Base-by-base conservation (phyloP, 1,140 invertebrate genomes). In the Papilio aristodemus region DNA sequence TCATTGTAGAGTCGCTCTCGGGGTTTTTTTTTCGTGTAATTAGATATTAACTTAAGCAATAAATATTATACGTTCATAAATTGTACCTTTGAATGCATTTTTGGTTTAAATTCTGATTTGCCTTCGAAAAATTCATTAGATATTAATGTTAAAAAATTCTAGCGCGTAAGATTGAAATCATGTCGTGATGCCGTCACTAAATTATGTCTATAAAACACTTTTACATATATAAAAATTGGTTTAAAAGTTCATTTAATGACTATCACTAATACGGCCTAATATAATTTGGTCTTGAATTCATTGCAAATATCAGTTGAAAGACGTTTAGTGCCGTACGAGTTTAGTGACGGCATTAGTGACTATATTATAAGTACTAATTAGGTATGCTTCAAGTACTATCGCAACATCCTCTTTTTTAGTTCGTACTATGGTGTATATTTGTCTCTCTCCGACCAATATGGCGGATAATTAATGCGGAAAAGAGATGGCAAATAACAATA, bases 101-200 rank as follows among this genome's bases (percentile, higher is more conserved):
- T 57, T 6, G 22, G 54, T 57, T 57, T 8, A 27, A 57, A 22
- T 27, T 57, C 11, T 57, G 22, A 57, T 57, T 57, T 57, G 54
- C 54, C 54, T 25, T 25, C 27, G 4, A 39, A 39, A 38, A 10
- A 38, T 38, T 13, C 38, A 13, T 39, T 32, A 32, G 11, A 13
- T 39, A 39, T 13, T 39, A 38, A 38, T n/a, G n/a, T 32, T 32
- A 32, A 32, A 32, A 32, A 2, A 3, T 2, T 32, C 27, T 32
- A 32, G 27, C 27, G 2, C 6, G 27, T 32, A 32, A 32, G 27
- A 6, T 32, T 13, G 10, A 39, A 13, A 13, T 39, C 3, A 39
- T 11, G 38, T 39, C 13, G n/a, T n/a, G 4, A n/a, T 39, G 10
- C 38, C 38, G 38, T 39, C 11, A 39, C 38, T 39, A 13, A 13